Conservation (phyloP, 1,140 invertebrate species). For the Pemphigus obesinymphae region DNA sequence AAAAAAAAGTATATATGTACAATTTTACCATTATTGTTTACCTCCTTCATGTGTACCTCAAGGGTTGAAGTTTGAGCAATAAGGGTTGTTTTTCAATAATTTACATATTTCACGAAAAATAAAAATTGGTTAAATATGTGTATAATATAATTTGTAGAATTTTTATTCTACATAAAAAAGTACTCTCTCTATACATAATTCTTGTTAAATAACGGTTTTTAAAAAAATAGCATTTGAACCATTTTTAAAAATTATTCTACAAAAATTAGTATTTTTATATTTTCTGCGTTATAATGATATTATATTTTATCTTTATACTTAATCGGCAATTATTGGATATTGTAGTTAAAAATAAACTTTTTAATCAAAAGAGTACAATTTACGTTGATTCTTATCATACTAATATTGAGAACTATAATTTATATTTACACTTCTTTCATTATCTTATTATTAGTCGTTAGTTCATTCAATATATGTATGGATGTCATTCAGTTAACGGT, state of each 20-base stretch:
- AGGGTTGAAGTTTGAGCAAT: no score
- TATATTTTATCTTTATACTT: background rate
- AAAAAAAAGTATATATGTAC: no score
- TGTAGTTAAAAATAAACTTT: background rate
- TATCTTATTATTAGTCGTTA: background rate
- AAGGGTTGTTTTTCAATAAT: background rate
- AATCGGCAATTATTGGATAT: background rate
- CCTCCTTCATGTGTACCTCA: no score
- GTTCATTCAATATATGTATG: background rate
- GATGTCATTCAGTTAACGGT: background rate
- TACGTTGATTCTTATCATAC: background rate
- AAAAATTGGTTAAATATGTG: background rate
- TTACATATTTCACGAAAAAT: background rate
- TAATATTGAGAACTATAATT: background rate
- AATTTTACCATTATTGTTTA: no score
- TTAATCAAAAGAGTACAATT: background rate
- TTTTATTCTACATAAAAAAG: background rate
- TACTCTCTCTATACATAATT: background rate
- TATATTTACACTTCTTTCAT: background rate
- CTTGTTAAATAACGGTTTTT: background rate
- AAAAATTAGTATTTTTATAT: background rate
- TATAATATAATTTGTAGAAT: background rate
- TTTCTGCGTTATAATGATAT: background rate
- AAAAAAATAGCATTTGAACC: background rate
- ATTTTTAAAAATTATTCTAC: background rate